phyloP scores from a whole-genome alignment of 2,113 vertebrate species.

The Urocynchramus pylzowi region DNA sequence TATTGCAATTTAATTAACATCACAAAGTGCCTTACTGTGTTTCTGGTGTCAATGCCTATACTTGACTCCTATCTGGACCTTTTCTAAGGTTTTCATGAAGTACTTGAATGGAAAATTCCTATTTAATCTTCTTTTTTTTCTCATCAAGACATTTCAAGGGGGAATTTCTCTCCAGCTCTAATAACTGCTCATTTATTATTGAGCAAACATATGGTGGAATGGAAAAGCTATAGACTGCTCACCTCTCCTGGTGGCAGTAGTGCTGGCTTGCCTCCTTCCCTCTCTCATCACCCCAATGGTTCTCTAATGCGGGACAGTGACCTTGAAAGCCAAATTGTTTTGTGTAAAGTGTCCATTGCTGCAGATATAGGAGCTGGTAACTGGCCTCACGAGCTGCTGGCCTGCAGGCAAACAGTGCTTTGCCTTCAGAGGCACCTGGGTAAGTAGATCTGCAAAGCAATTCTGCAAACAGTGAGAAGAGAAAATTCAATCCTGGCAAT shows the following conservation, averaged over 20 bases:
- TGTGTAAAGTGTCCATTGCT: background rate
- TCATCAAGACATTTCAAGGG: background rate
- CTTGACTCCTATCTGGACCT: background rate
- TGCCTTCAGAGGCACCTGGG: background rate
- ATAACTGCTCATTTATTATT: background rate
- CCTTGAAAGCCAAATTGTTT: background rate
- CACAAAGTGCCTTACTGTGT: background rate
- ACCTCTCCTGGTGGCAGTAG: background rate
- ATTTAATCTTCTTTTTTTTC: background rate
- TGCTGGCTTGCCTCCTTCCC: background rate
- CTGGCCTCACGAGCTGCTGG: accelerated
- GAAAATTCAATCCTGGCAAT: background rate
- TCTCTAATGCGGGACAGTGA: background rate
- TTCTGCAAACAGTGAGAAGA: accelerated
- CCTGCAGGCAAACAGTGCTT: background rate
- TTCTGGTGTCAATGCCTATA: background rate
- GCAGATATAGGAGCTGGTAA: background rate
- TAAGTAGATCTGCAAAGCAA: background rate
- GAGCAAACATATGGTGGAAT: background rate
- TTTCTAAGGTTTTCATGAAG: background rate
- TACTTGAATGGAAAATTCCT: background rate
- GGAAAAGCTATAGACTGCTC: background rate
- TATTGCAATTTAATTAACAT: background rate
- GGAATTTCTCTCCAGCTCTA: background rate
- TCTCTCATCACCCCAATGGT: background rate